phyloP scores from a whole-genome alignment of 1,140 invertebrate species.

The Steinernema khuongi region DNA sequence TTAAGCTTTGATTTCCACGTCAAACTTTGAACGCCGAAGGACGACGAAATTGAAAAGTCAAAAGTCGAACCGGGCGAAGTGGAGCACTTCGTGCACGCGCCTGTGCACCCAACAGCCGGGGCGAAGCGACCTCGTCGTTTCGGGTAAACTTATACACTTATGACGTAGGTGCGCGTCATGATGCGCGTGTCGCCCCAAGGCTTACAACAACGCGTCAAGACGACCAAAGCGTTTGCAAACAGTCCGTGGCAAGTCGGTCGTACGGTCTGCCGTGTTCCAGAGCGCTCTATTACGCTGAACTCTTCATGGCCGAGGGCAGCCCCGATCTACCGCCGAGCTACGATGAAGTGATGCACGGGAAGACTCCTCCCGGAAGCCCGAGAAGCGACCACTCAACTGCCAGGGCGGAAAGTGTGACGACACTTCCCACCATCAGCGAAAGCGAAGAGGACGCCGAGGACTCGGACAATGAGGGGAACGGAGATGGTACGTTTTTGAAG shows the following conservation, averaged over 20 bases:
- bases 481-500: neutral
- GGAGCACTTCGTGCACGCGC: neutral
- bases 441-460: neutral
- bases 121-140: neutral
- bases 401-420: neutral
- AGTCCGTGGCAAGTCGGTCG: neutral
- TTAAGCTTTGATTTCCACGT: neutral
- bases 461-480: neutral
- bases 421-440: neutral
- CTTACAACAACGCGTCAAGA: neutral
- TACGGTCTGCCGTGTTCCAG: neutral
- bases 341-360: slow-evolving; percentile 1
- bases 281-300: neutral
- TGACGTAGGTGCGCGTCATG: slow-evolving; percentile 10
- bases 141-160: slow-evolving; percentile 8
- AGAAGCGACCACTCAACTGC: neutral
- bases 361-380: neutral
- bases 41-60: slow-evolving; percentile 7
- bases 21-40: neutral
- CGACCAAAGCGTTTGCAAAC: neutral
- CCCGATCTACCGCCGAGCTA: slow-evolving; percentile 9
- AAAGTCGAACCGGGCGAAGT: neutral
- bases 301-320: neutral
- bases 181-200: neutral
- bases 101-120: neutral